Evolutionary conservation across 2,797 vertebrate genomes (phyloP).

Genomic region (Tokudaia tokunoshimensis): DNA sequence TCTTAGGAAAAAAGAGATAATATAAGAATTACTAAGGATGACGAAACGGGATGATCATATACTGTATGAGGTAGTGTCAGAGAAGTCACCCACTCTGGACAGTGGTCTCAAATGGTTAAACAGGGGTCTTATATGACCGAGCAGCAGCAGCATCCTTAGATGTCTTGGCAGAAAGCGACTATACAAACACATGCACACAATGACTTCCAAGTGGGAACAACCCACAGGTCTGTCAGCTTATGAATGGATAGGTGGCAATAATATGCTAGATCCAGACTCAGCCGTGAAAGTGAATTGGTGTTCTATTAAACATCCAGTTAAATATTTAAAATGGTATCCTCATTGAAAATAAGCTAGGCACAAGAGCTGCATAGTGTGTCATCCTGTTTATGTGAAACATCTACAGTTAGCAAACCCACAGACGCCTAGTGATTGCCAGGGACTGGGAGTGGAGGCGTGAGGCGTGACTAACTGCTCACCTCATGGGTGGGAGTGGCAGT

Average conservation of each 20-base stretch:
- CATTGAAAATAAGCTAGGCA: not conserved
- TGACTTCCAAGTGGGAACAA: not conserved
- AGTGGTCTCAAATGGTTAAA: not conserved
- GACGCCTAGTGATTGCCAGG: not conserved
- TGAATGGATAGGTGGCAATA: not conserved
- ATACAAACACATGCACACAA: not conserved
- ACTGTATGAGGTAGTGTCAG: not conserved
- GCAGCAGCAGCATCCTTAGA: not conserved
- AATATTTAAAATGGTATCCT: not conserved
- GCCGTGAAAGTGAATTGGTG: not conserved
- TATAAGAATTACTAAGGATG: not conserved
- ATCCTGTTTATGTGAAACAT: not conserved
- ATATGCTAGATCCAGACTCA: not conserved
- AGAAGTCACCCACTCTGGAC: not conserved
- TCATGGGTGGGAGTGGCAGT: not conserved
- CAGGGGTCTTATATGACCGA: not conserved
- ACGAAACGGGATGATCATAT: no score
- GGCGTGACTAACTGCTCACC: not conserved
- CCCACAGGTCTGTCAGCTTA: not conserved
- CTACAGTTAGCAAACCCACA: not conserved
- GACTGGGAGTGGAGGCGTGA: not conserved
- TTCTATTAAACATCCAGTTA: not conserved
- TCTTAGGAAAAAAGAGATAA: not conserved
- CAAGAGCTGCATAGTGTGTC: not conserved
- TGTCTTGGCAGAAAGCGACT: not conserved